Base-by-base conservation (phyloP, 2,888 invertebrate genomes). In the Xanthorhoe designata region DNA sequence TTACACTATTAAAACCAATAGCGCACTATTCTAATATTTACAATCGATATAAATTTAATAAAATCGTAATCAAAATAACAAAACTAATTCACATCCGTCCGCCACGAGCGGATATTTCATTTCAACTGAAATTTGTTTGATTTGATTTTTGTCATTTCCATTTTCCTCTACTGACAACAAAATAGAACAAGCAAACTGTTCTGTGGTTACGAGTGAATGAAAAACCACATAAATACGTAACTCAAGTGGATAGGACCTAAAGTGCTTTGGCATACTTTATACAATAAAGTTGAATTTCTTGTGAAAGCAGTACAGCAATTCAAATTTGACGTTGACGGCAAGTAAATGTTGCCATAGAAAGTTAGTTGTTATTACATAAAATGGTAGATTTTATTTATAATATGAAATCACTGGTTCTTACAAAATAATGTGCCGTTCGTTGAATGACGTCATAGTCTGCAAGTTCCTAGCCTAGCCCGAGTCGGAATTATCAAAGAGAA, bases 11-110 rank as follows among this genome's bases (percentile, higher is more conserved):
- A 76, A 79, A 81, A 83, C 73, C 69, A 79, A 73, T 82, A 81
- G 77, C 75, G 81, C 85, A 83, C 84, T 79, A 85, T 85, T 84
- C 77, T 45, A 83, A 85, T 86, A 86, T 83, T 85, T 81, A 83
- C 76, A 85, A 85, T 80, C 78, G 75, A 80, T 83, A 86, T 80
- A 89, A 90, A 87, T 85, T 85, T 86, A 87, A 89, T 88, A 88
- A 86, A 87, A 90, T 89, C 91, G 91, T 89, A 91, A 89, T 67
- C 50, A 86, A 85, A 75, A 79, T 75, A 72, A 60, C 75, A 76
- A 80, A 78, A 76, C 75, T 68, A 77, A 79, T 79, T 81, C 68
- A 79, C 77, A 78, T 73, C 75, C 83, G 70, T 75, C 90, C 90
- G 75, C 83, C 76, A 74, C 81, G 9, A 74, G 72, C 84, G 83